Conservation (phyloP, 2,888 invertebrate species). For the Lysandra bellargus region DNA sequence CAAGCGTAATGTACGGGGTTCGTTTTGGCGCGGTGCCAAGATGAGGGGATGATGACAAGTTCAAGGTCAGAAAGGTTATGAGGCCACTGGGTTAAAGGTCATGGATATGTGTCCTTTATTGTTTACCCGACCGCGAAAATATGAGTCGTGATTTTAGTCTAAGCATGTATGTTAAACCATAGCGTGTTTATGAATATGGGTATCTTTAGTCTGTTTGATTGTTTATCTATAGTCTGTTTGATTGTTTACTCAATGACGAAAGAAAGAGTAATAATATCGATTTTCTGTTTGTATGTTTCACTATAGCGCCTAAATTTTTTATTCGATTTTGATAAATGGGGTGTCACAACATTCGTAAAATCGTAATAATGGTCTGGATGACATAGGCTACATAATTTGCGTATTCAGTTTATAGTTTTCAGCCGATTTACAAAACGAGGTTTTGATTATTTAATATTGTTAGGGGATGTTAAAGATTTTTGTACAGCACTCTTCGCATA, state of each 20-base stretch:
- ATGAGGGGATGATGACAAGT: background rate
- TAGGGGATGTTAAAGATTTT: background rate
- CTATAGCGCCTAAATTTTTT: background rate
- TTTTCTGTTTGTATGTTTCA: background rate
- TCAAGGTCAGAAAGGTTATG: conserved; percentile 2
- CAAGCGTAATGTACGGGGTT: background rate
- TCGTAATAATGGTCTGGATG: background rate
- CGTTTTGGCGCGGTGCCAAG: conserved; percentile 13
- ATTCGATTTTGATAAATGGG: background rate
- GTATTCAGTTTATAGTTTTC: background rate
- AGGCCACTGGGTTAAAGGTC: background rate
- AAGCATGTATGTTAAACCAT: background rate
- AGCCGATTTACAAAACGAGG: background rate
- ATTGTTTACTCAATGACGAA: background rate
- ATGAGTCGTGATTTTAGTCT: background rate
- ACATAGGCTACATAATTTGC: background rate
- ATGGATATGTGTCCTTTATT: background rate
- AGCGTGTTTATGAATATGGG: background rate
- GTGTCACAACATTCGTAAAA: background rate
- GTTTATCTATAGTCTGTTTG: too few relatives aligned
- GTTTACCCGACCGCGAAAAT: background rate
- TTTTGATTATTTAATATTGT: background rate
- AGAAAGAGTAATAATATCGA: too few relatives aligned
- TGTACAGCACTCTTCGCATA: background rate
- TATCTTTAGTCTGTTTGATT: too few relatives aligned